These are phyloP conservation scores for Andrena minutula DNA, from an alignment of 2,888 invertebrate genomes.

Conservation along the genomic window DNA sequence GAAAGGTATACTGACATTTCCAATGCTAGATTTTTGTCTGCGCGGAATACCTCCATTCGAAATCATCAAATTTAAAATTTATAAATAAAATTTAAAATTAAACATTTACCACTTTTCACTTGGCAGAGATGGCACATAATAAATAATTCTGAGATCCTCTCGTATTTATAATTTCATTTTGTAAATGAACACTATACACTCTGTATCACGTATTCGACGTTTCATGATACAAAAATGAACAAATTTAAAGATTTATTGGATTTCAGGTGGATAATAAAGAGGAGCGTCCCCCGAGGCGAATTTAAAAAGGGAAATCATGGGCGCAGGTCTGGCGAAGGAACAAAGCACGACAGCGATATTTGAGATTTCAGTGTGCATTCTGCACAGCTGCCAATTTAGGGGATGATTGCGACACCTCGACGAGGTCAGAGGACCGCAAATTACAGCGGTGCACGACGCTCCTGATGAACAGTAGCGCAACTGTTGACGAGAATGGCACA, in stretches of 20 bases:
- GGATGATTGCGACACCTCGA: constrained; percentile 26
- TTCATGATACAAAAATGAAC: not conserved
- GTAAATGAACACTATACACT: no score
- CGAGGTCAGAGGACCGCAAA: constrained; percentile 39
- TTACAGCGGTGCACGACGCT: constrained; percentile 47
- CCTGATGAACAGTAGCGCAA: constrained; percentile 45
- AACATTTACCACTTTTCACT: no score
- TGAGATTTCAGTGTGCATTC: constrained; percentile 17
- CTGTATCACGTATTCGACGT: no score
- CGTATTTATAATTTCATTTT: no score
- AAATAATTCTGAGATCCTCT: no score
- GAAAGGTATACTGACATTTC: not conserved
- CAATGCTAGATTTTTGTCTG: not conserved
- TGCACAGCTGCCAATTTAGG: constrained; percentile 32
- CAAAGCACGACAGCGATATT: not conserved
- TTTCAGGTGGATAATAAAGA: not conserved
- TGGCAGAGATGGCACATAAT: no score
- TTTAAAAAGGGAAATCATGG: not conserved
- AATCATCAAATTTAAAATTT: no score
- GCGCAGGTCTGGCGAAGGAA: not conserved
- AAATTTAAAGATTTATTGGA: not conserved
- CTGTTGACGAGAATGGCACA: constrained; percentile 31
- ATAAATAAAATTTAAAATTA: no score
- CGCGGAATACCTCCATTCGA: not conserved
- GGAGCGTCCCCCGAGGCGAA: constrained; percentile 6